Evolutionary conservation across 2,888 invertebrate species (phyloP).

Genomic region (Salpingus planirostris): DNA sequence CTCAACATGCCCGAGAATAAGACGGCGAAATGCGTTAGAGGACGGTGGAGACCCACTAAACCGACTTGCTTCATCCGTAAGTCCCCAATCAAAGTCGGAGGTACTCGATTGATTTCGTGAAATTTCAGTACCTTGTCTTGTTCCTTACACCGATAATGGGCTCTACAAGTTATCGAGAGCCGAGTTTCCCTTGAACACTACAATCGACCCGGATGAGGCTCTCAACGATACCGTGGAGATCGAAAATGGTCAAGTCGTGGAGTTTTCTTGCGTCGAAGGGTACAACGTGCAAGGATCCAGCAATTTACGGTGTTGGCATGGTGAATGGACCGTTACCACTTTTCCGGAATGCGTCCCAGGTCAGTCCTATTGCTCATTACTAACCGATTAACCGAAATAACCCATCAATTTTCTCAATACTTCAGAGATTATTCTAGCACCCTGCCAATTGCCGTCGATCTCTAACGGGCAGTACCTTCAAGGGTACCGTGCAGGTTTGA

Average conservation of each 20-base stretch:
- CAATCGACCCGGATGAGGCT: constrained; percentile 44
- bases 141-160: constrained; percentile 61
- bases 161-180: constrained; percentile 51
- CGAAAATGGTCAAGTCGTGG: constrained; percentile 62
- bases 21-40: constrained; percentile 73
- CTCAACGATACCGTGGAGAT: constrained; percentile 53
- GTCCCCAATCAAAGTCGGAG: constrained; percentile 27
- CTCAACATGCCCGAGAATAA: constrained; percentile 63
- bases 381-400: no score
- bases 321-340: constrained; percentile 70
- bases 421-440: constrained; percentile 41
- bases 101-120: no score
- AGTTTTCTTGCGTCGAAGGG: constrained; percentile 68
- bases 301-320: constrained; percentile 68
- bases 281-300: constrained; percentile 62
- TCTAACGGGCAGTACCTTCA: constrained; percentile 62
- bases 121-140: constrained; percentile 57
- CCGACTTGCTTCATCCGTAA: constrained; percentile 74
- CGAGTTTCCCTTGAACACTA: constrained; percentile 30
- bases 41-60: constrained; percentile 75
- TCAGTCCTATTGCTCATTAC: no score
- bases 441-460: constrained; percentile 60
- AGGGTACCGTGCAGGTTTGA: constrained; percentile 70
- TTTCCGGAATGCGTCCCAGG: constrained; percentile 71
- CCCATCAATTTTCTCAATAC: no score